A percentile compares a stretch with the other conserved stretches of the same genome.
phyloP scores from a whole-genome alignment of 2,888 invertebrate species.

The Teleogryllus oceanicus region DNA sequence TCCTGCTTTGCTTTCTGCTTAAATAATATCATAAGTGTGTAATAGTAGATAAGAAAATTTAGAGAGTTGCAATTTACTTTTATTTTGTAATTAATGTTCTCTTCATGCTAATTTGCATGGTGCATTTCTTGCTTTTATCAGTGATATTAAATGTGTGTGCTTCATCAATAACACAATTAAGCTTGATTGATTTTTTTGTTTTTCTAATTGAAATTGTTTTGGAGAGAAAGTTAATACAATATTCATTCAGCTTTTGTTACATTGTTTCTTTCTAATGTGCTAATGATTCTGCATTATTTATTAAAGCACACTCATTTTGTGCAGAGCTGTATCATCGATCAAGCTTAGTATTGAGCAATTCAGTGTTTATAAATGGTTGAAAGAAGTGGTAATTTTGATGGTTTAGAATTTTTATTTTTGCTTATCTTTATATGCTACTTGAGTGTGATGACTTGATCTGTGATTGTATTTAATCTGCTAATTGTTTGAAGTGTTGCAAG shows the following conservation, averaged over 20 bases:
- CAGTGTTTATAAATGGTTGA: background rate
- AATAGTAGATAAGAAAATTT: background rate
- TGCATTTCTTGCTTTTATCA: background rate
- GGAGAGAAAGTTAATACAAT: too few relatives aligned
- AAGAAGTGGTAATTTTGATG: background rate
- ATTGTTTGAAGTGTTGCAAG: slow-evolving; percentile 26
- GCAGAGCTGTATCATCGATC: background rate
- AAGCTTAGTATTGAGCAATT: background rate
- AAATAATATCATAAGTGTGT: too few relatives aligned
- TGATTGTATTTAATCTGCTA: slow-evolving; percentile 29
- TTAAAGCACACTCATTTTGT: too few relatives aligned
- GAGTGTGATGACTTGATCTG: slow-evolving; percentile 20
- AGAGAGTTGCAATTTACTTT: background rate
- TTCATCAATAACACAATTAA: too few relatives aligned
- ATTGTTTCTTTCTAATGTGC: too few relatives aligned
- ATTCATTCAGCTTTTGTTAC: too few relatives aligned
- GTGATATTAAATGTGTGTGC: background rate
- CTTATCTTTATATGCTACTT: background rate
- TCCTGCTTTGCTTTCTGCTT: too few relatives aligned
- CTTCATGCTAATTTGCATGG: background rate
- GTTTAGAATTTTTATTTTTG: background rate
- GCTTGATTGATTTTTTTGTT: too few relatives aligned
- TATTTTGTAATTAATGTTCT: slow-evolving; percentile 4
- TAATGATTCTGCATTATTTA: too few relatives aligned
- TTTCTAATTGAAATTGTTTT: too few relatives aligned